phyloP scores from a whole-genome alignment of 2,797 vertebrate genomes.

The Moxostoma hubbsi region DNA sequence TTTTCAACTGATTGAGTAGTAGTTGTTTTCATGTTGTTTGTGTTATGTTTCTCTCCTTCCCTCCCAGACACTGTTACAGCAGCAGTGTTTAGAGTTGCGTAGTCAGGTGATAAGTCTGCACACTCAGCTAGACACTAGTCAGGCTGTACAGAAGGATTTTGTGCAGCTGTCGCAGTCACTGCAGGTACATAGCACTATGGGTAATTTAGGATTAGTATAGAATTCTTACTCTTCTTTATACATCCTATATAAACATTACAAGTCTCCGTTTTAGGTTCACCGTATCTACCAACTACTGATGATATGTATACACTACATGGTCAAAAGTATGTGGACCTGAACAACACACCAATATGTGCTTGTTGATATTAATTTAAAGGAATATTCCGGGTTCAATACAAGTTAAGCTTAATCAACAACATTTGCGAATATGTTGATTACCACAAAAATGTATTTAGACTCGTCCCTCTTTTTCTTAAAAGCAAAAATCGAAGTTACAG shows the following conservation, averaged over 20 bases:
- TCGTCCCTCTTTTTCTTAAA: too few relatives aligned
- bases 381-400: too few relatives aligned
- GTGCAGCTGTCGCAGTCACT: conserved; percentile 89
- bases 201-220: not conserved
- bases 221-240: not conserved
- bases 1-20: not conserved
- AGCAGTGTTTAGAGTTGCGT: conserved; percentile 81
- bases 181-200: conserved; percentile 74
- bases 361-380: too few relatives aligned
- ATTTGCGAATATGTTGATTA: too few relatives aligned
- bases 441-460: too few relatives aligned
- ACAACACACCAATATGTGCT: too few relatives aligned
- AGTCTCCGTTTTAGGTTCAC: not conserved
- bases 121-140: conserved; percentile 85
- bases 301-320: too few relatives aligned
- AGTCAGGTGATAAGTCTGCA: conserved; percentile 84
- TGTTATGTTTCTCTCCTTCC: not conserved
- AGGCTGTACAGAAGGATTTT: conserved; percentile 90
- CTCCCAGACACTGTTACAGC: conserved; percentile 74
- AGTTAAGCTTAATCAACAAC: too few relatives aligned
- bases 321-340: too few relatives aligned
- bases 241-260: not conserved
- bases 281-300: not conserved
- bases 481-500: too few relatives aligned
- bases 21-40: too few relatives aligned